A percentile compares a stretch with the other conserved stretches of the same genome.
Conservation (phyloP, 2,888 invertebrate genomes). For the Halocaridina rubra region DNA sequence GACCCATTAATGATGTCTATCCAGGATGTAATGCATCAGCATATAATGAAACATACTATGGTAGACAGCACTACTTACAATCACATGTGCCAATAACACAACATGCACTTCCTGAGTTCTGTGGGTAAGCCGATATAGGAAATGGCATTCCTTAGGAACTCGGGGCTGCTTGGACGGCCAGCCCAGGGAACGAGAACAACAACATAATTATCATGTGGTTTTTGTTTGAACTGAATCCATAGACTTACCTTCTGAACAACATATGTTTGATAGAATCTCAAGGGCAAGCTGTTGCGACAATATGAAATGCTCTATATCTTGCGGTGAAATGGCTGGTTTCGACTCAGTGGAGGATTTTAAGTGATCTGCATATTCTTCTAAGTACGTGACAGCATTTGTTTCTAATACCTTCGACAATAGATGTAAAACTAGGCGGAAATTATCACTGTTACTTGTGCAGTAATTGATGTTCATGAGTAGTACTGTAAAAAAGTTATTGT, state of each 20-base stretch:
- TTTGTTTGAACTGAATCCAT: neutral
- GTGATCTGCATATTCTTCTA: neutral
- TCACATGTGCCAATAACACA: no score
- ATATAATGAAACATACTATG: neutral
- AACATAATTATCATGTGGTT: neutral
- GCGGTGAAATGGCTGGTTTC: neutral
- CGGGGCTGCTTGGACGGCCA: no score
- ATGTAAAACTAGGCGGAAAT: slow-evolving; percentile 29
- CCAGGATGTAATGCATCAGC: no score
- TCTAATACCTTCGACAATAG: slow-evolving; percentile 22
- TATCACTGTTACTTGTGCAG: slow-evolving; percentile 7
- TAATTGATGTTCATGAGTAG: slow-evolving; percentile 40
- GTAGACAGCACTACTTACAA: no score
- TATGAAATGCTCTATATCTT: slow-evolving; percentile 43
- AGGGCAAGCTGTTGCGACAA: slow-evolving; percentile 47
- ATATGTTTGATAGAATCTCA: slow-evolving; percentile 55
- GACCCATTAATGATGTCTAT: no score
- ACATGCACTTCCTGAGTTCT: no score
- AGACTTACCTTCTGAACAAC: slow-evolving; percentile 53
- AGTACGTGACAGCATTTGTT: neutral
- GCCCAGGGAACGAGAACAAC: no score
- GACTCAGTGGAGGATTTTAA: neutral
- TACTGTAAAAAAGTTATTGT: slow-evolving; percentile 42
- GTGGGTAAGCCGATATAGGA: neutral
- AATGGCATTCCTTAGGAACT: neutral